Evolutionary conservation across 2,888 invertebrate species (phyloP).

Genomic region (Linyphia triangularis): DNA sequence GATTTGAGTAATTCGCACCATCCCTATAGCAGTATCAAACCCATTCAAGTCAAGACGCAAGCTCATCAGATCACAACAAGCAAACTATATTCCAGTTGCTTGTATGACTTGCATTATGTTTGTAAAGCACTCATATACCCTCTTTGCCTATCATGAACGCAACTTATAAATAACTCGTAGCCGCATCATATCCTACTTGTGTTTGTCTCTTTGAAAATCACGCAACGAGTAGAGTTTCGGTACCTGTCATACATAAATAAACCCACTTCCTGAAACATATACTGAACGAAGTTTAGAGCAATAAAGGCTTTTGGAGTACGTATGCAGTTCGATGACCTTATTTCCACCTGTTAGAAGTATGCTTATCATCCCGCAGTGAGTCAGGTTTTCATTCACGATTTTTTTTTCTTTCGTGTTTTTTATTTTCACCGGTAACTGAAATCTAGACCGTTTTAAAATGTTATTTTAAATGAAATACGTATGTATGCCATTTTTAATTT

Average conservation of each 20-base stretch:
- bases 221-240: conserved; percentile 7
- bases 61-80: background rate
- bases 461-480: too few relatives aligned
- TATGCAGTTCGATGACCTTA: conserved; percentile 51
- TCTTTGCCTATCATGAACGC: background rate
- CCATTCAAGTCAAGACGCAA: background rate
- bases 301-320: conserved; percentile 25
- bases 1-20: conserved; percentile 1
- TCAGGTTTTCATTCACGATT: conserved; percentile 1
- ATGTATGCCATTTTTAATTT: too few relatives aligned
- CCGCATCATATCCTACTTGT: background rate
- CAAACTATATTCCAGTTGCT: background rate
- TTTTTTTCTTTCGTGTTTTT: too few relatives aligned
- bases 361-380: background rate
- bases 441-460: too few relatives aligned
- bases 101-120: background rate
- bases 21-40: background rate
- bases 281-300: background rate
- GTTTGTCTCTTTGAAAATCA: conserved; percentile 21
- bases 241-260: conserved; percentile 36
- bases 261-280: conserved; percentile 45
- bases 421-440: too few relatives aligned
- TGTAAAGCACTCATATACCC: background rate
- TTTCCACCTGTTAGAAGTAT: conserved; percentile 46
- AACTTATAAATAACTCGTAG: conserved; percentile 9